Evolutionary conservation across 2,113 vertebrate genomes (phyloP).

Genomic region (Tursiops truncatus): DNA sequence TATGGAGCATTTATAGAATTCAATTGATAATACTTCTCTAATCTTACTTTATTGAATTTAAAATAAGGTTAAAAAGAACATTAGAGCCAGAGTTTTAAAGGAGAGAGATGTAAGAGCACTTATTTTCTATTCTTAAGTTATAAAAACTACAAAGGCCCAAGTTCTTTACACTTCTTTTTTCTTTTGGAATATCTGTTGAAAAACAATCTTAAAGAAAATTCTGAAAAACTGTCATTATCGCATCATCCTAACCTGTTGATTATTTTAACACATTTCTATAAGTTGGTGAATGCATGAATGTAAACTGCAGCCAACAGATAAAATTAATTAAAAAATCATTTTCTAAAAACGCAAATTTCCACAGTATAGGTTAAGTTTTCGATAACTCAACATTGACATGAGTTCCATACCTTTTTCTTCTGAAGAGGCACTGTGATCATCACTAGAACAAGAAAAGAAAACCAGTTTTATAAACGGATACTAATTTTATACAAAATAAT

Average conservation of each 20-base stretch:
- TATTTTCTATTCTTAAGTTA: not conserved
- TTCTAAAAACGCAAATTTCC: not conserved
- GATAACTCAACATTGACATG: not conserved
- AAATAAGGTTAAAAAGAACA: conserved; percentile 10
- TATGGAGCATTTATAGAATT: not conserved
- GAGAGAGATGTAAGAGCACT: not conserved
- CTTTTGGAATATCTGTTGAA: not conserved
- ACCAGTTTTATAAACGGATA: not conserved
- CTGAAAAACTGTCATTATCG: not conserved
- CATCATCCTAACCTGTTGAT: not conserved
- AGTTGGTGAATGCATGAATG: not conserved
- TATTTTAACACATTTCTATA: not conserved
- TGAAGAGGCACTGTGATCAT: conserved; percentile 21
- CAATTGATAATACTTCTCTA: not conserved
- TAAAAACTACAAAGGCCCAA: not conserved
- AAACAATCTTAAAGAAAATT: not conserved
- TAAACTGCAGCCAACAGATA: not conserved
- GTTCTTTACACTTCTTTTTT: not conserved
- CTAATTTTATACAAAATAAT: not conserved
- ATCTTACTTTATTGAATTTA: not conserved
- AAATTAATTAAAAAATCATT: not conserved
- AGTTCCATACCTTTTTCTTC: conserved; percentile 76
- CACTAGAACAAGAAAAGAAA: conserved; percentile 74
- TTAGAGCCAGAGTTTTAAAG: not conserved
- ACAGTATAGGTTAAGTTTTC: not conserved